Base-by-base conservation (phyloP, 2,888 invertebrate species). In the Hyposoter dolosus region DNA sequence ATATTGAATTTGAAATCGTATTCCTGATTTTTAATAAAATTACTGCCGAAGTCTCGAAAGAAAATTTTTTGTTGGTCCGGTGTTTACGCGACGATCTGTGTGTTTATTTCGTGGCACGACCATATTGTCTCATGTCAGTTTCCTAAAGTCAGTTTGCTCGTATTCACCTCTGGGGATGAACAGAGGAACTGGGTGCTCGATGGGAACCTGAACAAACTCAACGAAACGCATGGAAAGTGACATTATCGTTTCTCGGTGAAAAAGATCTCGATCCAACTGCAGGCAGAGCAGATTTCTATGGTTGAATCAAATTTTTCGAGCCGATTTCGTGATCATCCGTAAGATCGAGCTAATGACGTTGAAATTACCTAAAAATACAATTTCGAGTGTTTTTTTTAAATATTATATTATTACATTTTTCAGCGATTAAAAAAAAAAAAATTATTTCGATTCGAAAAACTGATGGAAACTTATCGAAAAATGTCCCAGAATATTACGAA, bases 341-440 rank as follows among this genome's bases (percentile, higher is more conserved):
- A 43, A 82, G 76, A 69, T 71, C 53, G 82, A 60, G 76, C 71
- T 28, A 50, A 43, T 17, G 40, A n/a, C n/a, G n/a, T 35, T 65
- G 12, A 1, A 60, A 28, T 6, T 1, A 0, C 15, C 1, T 23
- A 4, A 19, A 56, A 12, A 56, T 23, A 56, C 4, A 4, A 23
- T 12, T 60, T 6, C 60, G 15, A 12, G 15, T 15, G 6, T 23
- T 28, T 60, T 60, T 15, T 15, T 28, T 15, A 4, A 6, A 28
- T 60, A 28, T 19, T 0, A 50, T 0, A 6, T 35, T 35, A 35
- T 35, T 35, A 35, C 4, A 56, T 56, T 56, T 10, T 56, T 28
- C 9, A 10, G 12, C 12, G 12, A 1, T 12, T 10, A 1, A 12
- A 56, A 12, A 12, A 56, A 12, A 10, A 28, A 56, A 53, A 53